Percentiles rank a stretch among this genome's conserved stretches.
Evolutionary conservation across 2,113 vertebrate genomes (phyloP).

Genomic region (Tenebrosternarchus preto): DNA sequence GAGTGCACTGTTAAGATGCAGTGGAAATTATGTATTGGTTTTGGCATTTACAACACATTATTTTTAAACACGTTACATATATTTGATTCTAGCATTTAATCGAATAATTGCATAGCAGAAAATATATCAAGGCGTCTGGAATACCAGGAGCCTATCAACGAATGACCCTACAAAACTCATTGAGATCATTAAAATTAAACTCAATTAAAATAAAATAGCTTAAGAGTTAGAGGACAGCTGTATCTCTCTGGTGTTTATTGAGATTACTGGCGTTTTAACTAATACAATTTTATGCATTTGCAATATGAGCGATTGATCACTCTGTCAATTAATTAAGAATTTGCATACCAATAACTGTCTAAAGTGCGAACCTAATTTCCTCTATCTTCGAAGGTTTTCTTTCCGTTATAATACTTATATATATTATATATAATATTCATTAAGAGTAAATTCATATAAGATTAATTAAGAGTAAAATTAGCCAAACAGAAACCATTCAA

Average conservation of each 20-base stretch:
- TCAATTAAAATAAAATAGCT: not conserved
- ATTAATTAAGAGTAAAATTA: too few species aligned
- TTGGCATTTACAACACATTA: not conserved
- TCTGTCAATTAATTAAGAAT: constrained; percentile 2
- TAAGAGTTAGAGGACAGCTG: not conserved
- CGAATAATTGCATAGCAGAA: not conserved
- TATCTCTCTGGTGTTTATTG: not conserved
- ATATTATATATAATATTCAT: too few species aligned
- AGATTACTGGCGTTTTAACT: not conserved
- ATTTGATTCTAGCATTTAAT: too few species aligned
- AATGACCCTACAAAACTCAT: not conserved
- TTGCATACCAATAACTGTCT: not conserved
- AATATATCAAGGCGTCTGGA: not conserved
- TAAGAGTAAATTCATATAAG: too few species aligned
- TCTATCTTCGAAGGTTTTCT: not conserved
- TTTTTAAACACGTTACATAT: not conserved
- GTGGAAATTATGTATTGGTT: not conserved
- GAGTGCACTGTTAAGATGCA: constrained; percentile 32
- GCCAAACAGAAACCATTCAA: too few species aligned
- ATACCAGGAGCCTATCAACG: not conserved
- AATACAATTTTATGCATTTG: too few species aligned
- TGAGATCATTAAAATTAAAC: not conserved
- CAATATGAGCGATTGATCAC: too few species aligned
- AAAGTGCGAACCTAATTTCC: not conserved
- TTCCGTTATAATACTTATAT: too few species aligned